A percentile compares a stretch with the other conserved stretches of the same genome.
Evolutionary conservation across 2,113 vertebrate species (phyloP).

Genomic region (Canis aureus): DNA sequence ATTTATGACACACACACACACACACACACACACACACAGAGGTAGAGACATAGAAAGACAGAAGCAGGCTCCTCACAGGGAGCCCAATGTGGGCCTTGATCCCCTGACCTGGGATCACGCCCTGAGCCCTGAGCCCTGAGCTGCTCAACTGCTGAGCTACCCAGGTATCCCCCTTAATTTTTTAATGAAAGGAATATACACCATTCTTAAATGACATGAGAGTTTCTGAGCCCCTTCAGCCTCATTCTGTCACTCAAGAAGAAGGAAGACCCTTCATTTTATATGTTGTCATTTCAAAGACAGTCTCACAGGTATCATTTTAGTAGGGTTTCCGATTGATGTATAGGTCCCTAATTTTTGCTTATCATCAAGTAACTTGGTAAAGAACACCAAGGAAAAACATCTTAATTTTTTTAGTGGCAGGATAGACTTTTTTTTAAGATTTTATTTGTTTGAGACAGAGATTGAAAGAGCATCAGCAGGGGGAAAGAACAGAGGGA

Average conservation of each 20-base stretch:
- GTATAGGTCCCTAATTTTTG: not conserved
- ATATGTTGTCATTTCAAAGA: not conserved
- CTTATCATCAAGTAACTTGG: not conserved
- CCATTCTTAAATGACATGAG: not conserved
- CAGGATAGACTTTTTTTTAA: not conserved
- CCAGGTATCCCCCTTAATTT: too few relatives aligned
- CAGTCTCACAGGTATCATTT: not conserved
- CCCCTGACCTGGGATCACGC: too few relatives aligned
- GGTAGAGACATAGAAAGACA: too few relatives aligned
- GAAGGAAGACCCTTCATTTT: not conserved
- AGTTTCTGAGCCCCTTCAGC: not conserved
- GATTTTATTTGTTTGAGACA: not conserved
- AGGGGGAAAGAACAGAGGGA: not conserved
- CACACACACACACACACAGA: too few relatives aligned
- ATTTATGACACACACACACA: too few relatives aligned
- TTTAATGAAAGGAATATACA: not conserved
- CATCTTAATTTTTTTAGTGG: not conserved
- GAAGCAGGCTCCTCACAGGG: too few relatives aligned
- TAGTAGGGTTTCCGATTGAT: not conserved
- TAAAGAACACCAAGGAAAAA: not conserved
- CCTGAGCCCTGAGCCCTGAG: too few relatives aligned
- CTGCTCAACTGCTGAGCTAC: too few relatives aligned
- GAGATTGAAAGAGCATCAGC: not conserved
- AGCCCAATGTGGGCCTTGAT: too few relatives aligned
- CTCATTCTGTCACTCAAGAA: not conserved